A percentile compares a stretch with the other conserved stretches of the same genome.
These are phyloP conservation scores for Augiades crinisus DNA, from an alignment of 2,888 invertebrate species.

Conservation along the genomic window DNA sequence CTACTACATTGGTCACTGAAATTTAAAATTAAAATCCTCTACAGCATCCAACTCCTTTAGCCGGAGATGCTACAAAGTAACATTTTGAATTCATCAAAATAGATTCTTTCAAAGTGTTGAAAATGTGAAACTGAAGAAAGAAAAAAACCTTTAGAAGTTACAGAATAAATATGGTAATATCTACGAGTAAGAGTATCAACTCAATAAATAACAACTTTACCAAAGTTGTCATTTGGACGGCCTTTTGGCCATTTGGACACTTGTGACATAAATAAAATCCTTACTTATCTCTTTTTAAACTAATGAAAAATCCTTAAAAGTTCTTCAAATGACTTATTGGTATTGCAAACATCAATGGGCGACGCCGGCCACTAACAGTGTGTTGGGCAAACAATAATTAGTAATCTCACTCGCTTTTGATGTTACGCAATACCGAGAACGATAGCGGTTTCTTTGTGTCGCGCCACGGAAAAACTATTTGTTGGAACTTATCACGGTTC, in stretches of 20 bases:
- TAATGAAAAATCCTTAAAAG: no score
- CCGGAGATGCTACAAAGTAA: background rate
- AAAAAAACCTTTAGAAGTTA: no score
- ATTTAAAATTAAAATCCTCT: constrained; percentile 22
- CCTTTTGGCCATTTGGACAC: no score
- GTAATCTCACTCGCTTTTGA: constrained; percentile 15
- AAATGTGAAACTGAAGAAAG: no score
- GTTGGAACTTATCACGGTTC: constrained; percentile 20
- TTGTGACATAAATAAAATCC: no score
- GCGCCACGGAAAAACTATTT: constrained; percentile 31
- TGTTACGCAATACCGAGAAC: constrained; percentile 32
- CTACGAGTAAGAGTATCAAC: no score
- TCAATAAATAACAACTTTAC: no score
- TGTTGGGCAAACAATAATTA: background rate
- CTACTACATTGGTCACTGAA: constrained; percentile 19
- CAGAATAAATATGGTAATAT: background rate
- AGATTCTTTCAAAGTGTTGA: constrained; percentile 2
- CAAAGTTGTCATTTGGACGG: no score
- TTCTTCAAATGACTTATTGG: no score
- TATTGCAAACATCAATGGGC: background rate
- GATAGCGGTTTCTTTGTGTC: constrained; percentile 29
- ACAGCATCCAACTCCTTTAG: constrained; percentile 1
- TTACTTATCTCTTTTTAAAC: no score
- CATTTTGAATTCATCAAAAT: constrained; percentile 15
- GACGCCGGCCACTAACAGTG: no score